Evolutionary conservation across 1,140 invertebrate genomes (phyloP), one percentile per base, ranked within the genome.

Genomic region (Diploscapter pachys): DNA sequence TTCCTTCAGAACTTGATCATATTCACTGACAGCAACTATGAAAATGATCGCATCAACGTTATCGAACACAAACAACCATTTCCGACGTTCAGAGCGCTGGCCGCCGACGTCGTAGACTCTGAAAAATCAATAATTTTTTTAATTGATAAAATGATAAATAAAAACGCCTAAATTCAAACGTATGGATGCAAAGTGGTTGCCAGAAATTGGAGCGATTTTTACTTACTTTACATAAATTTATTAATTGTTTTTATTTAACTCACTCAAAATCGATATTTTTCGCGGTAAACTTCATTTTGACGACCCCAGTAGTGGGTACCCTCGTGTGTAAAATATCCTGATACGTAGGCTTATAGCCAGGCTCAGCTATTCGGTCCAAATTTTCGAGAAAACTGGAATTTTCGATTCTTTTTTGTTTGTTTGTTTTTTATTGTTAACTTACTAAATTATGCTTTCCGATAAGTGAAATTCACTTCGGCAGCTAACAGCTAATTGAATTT

Each of bases 91-190:
- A 49, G 82, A 85, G 6, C 82, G 69, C 64, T 83, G 82, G 4
- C 95, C 95, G 78, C 94, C 94, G 75, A 96, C 95, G 87, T 97
- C 94, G 83, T 96, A 94, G 93, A 96, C 95, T 89, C 93, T 94
- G 88, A 62, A 81, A 74, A 59, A 31, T 31, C 31, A 31, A 31
- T 52, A 59, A 11, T 11, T 59, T 11, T 59, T 59, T 11, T 59
- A 31, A 59, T 11, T 31, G 31, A 59, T 31, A 31, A 31, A 59
- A 1, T 31, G 31, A 31, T 31, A 31, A 31, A 31, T 31, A 31
- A 31, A 31, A 31, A 31, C 31, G 31, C 31, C 0, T 31, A 31
- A 31, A 31, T 31, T 31, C 31, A 31, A 31, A 31, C 31, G 31
- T 31, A 31, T 31, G 31, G 0, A 31, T 31, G 31, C 31, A 31